These are phyloP conservation scores for Noctua comes DNA, from an alignment of 2,888 invertebrate genomes.

Conservation along the genomic window DNA sequence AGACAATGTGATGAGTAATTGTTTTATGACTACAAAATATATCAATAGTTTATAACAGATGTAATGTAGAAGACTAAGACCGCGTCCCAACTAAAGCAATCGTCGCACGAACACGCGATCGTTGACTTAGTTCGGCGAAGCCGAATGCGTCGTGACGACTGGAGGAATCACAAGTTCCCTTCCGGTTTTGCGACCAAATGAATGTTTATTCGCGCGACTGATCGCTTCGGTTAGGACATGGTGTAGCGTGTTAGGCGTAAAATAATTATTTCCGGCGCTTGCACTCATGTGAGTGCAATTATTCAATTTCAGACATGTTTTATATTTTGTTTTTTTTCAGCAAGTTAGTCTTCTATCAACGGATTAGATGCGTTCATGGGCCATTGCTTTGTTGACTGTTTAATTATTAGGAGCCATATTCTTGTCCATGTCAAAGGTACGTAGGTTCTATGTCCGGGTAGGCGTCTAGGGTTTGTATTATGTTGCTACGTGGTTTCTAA, in stretches of 20 bases:
- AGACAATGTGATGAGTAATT: background rate
- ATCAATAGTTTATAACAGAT: background rate
- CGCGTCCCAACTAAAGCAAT: background rate
- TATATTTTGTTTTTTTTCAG: background rate
- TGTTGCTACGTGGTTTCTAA: slow-evolving; percentile 57
- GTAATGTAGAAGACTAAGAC: background rate
- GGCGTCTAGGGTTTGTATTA: slow-evolving; percentile 33
- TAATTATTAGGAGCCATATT: slow-evolving; percentile 32
- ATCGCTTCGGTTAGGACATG: slow-evolving; percentile 1
- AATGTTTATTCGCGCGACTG: background rate
- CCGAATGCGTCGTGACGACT: background rate
- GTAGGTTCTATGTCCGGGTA: slow-evolving; percentile 44
- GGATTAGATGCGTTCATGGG: background rate
- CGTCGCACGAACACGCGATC: background rate
- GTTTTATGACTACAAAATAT: slow-evolving; percentile 12
- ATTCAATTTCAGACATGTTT: background rate
- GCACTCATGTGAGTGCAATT: no score
- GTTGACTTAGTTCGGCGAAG: background rate
- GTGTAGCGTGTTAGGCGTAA: background rate
- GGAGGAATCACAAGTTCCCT: background rate
- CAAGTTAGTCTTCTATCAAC: background rate
- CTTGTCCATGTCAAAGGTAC: slow-evolving; percentile 33
- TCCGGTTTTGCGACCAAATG: background rate
- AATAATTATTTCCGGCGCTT: background rate
- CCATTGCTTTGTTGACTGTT: slow-evolving; percentile 28